Evolutionary conservation across 2,797 vertebrate species (phyloP).

Genomic region (Danio aesculapii): DNA sequence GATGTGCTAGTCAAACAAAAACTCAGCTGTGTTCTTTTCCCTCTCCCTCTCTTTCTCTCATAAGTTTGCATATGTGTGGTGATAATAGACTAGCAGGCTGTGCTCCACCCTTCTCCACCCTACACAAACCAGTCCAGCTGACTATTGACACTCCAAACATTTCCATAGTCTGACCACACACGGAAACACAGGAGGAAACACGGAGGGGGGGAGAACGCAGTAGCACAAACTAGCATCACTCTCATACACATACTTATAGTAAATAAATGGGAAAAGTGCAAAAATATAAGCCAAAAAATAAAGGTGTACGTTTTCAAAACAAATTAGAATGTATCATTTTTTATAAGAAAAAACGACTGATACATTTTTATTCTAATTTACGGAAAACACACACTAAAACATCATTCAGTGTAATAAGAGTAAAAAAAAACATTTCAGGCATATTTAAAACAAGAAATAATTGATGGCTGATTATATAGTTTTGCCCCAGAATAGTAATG

Average conservation of each 20-base stretch:
- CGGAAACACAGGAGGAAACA: conserved; percentile 76
- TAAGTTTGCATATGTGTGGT: conserved; percentile 79
- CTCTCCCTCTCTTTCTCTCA: conserved; percentile 59
- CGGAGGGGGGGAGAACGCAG: conserved; percentile 45
- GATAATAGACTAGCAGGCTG: conserved; percentile 72
- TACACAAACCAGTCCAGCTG: conserved; percentile 60
- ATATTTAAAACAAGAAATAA: no score
- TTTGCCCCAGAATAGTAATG: no score
- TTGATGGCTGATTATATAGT: no score
- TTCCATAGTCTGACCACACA: conserved; percentile 74
- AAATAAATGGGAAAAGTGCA: not conserved
- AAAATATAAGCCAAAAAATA: not conserved
- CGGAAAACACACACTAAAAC: no score
- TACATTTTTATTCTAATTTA: no score
- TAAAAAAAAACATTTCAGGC: no score
- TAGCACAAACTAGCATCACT: conserved; percentile 13
- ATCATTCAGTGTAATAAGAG: no score
- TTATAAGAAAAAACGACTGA: no score
- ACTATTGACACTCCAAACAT: conserved; percentile 82
- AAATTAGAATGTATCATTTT: no score
- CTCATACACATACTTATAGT: not conserved
- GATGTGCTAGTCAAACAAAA: conserved; percentile 46
- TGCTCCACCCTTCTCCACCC: conserved; percentile 60
- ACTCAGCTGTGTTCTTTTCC: conserved; percentile 22
- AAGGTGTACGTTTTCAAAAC: no score